Percentiles rank a stretch among this genome's conserved stretches.
Conservation (phyloP, 2,888 invertebrate genomes). For the Callyntrura sp. region DNA sequence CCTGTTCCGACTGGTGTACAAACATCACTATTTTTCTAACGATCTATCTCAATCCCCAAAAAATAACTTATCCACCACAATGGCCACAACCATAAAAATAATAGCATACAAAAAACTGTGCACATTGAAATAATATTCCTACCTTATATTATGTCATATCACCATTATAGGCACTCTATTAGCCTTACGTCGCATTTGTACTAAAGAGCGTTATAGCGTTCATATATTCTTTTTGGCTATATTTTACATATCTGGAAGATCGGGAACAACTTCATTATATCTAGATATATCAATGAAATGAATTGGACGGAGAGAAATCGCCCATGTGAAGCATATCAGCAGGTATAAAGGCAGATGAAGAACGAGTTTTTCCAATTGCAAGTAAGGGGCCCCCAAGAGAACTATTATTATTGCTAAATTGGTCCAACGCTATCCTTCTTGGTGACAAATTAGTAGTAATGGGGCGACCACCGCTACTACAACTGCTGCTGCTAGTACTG, state of each 20-base stretch:
- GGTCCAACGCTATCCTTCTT: slow-evolving; percentile 43
- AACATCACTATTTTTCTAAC: too few species aligned
- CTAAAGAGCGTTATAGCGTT: background rate
- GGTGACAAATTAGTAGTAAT: slow-evolving; percentile 60
- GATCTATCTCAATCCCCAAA: too few species aligned
- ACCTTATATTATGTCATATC: too few species aligned
- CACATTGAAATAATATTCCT: too few species aligned
- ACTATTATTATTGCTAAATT: slow-evolving; percentile 67
- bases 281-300: slow-evolving; percentile 64
- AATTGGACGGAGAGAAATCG: slow-evolving; percentile 67
- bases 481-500: slow-evolving; percentile 46
- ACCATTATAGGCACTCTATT: too few species aligned
- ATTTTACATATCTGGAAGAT: slow-evolving; percentile 64
- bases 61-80: too few species aligned
- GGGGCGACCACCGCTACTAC: background rate
- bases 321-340: slow-evolving; percentile 64
- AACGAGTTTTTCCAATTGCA: slow-evolving; percentile 3
- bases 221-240: background rate
- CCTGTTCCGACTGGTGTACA: background rate
- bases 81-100: too few species aligned
- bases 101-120: too few species aligned
- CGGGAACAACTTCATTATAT: too few species aligned
- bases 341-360: slow-evolving; percentile 11
- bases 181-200: too few species aligned
- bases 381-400: slow-evolving; percentile 53